Percentiles rank a stretch among this genome's conserved stretches.
phyloP scores from a whole-genome alignment of 2,797 vertebrate genomes.

The Aselliscus stoliczkanus region DNA sequence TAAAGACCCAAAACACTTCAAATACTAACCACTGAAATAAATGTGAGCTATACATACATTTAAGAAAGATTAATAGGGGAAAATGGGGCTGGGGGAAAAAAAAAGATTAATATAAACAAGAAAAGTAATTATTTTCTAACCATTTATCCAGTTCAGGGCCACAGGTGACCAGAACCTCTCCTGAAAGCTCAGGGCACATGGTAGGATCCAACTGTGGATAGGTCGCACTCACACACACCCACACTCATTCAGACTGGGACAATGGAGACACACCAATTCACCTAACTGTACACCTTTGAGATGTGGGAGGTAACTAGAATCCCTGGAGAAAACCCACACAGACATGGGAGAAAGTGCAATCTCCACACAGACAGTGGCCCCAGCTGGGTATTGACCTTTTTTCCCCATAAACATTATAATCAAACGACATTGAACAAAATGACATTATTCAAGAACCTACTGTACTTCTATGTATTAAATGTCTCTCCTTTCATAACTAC shows the following conservation, averaged over 20 bases:
- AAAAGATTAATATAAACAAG: neutral
- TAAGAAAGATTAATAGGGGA: neutral
- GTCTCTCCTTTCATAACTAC: neutral
- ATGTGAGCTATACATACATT: neutral
- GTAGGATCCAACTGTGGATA: neutral
- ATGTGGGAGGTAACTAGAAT: neutral
- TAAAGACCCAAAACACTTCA: neutral
- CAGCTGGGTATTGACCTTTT: neutral
- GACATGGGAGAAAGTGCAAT: neutral
- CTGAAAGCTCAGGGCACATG: neutral
- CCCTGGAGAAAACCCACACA: neutral
- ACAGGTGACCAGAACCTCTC: neutral
- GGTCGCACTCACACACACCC: neutral
- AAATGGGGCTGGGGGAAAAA: too few species aligned
- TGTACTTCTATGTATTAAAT: neutral
- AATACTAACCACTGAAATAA: neutral
- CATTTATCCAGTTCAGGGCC: neutral
- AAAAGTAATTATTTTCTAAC: neutral
- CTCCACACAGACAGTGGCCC: neutral
- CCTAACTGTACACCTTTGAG: neutral
- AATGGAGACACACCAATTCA: neutral
- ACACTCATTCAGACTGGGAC: neutral
- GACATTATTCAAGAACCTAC: neutral
- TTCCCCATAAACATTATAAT: neutral
- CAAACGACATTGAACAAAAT: neutral